Evolutionary conservation across 2,797 vertebrate species (phyloP).

Genomic region (Taenioides sp.): DNA sequence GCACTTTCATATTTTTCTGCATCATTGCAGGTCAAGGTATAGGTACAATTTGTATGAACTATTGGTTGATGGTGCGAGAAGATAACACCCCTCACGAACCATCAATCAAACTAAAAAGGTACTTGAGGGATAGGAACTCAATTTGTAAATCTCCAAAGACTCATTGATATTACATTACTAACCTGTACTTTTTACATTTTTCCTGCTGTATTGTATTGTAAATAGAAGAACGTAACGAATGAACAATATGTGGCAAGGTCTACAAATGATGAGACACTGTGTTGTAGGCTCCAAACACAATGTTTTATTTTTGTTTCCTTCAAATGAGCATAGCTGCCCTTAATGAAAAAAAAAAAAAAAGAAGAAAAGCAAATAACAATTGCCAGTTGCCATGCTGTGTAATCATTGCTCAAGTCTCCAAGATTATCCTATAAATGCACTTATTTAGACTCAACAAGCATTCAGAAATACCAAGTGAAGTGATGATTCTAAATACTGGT

Average conservation of each 20-base stretch:
- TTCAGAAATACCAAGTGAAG: constrained; percentile 55
- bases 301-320: no score
- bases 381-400: constrained; percentile 23
- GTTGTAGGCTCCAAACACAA: no score
- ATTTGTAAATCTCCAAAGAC: neutral
- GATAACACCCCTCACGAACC: constrained; percentile 59
- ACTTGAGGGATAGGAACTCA: neutral
- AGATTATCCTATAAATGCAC: constrained; percentile 65
- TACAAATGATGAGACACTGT: no score
- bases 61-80: constrained; percentile 54
- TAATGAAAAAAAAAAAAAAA: no score
- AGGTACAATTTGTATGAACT: constrained; percentile 67
- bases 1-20: constrained; percentile 44
- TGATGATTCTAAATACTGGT: constrained; percentile 51
- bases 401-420: constrained; percentile 50
- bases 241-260: no score
- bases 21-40: constrained; percentile 54
- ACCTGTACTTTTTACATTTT: no score
- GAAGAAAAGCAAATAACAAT: no score
- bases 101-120: constrained; percentile 44
- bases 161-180: neutral
- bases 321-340: no score
- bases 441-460: constrained; percentile 50
- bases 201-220: no score
- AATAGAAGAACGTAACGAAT: no score